A percentile compares a stretch with the other conserved stretches of the same genome.
phyloP scores from a whole-genome alignment of 2,888 invertebrate species.

The Drosophila engyochracea region DNA sequence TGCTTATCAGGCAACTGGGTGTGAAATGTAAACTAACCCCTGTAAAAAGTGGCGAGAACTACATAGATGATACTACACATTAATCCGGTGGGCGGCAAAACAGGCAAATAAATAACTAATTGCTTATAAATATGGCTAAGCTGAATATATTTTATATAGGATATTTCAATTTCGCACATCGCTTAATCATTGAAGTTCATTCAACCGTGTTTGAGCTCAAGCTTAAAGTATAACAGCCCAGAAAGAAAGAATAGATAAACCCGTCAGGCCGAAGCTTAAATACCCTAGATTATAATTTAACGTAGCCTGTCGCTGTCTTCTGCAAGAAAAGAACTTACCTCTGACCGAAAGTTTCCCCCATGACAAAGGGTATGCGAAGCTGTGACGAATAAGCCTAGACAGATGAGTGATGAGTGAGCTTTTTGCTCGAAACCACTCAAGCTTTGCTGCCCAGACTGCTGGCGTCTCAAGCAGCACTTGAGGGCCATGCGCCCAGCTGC shows the following conservation, averaged over 20 bases:
- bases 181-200: conserved; percentile 47
- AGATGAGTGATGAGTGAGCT: conserved; percentile 28
- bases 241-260: background rate
- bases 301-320: background rate
- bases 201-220: conserved; percentile 40
- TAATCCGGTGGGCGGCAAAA: conserved; percentile 13
- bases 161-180: background rate
- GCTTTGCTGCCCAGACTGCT: conserved; percentile 38
- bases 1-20: conserved; percentile 50
- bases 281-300: background rate
- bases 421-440: conserved; percentile 54
- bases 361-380: background rate
- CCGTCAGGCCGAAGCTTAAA: background rate
- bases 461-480: conserved; percentile 67
- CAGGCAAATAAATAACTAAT: conserved; percentile 5
- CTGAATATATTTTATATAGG: background rate
- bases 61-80: background rate
- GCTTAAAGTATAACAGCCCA: background rate
- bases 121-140: background rate
- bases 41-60: conserved; percentile 6
- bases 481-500: conserved; percentile 38
- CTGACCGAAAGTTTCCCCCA: background rate
- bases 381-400: conserved; percentile 1
- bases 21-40: conserved; percentile 55
- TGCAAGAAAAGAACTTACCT: background rate